Evolutionary conservation across 2,797 vertebrate species (phyloP).

Genomic region (Trichosurus vulpecula): DNA sequence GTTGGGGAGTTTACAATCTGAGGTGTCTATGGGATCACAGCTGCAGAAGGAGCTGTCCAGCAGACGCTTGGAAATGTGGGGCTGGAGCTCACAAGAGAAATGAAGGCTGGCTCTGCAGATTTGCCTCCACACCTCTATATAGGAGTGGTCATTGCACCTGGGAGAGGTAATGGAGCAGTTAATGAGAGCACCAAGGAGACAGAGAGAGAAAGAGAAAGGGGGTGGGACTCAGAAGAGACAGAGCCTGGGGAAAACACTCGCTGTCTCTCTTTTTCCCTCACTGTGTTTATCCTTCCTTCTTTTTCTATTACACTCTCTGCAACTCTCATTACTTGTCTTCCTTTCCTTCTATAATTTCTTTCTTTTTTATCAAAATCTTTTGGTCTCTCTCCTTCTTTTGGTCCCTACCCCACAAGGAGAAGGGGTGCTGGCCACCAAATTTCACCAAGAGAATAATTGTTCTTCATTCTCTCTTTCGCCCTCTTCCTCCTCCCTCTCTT

Average conservation of each 20-base stretch:
- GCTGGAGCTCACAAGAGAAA: background rate
- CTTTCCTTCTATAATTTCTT: background rate
- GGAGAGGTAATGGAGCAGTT: background rate
- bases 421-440: background rate
- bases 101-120: background rate
- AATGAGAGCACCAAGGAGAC: background rate
- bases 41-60: background rate
- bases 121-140: background rate
- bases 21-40: background rate
- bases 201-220: no score
- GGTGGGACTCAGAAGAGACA: background rate
- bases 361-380: background rate
- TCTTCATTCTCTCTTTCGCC: background rate
- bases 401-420: background rate
- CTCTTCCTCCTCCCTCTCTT: no score
- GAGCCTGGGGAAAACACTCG: no score
- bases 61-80: background rate
- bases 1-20: background rate
- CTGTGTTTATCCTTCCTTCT: background rate
- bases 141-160: background rate
- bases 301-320: rapidly evolving
- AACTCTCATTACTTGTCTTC: no score
- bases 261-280: background rate
- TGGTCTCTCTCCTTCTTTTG: background rate
- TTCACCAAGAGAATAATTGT: background rate